A percentile compares a stretch with the other conserved stretches of the same genome.
Conservation (phyloP, 2,797 vertebrate genomes). For the Brachymystax lenok region DNA sequence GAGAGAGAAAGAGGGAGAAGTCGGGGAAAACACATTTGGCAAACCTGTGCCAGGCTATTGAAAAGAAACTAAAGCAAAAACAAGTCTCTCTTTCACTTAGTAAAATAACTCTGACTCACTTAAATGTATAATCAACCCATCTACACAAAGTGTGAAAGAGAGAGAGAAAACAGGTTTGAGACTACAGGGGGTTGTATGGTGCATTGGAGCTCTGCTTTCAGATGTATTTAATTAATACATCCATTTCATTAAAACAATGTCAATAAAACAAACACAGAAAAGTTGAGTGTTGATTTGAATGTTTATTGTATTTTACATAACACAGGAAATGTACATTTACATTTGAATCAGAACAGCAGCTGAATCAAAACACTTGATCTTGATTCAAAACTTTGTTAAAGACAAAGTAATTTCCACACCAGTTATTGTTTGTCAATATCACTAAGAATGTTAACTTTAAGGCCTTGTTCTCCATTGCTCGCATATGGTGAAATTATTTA, state of each 20-base stretch:
- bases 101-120: background rate
- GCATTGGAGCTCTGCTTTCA: background rate
- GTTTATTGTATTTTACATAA: slow-evolving; percentile 6
- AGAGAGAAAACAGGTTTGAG: background rate
- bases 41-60: background rate
- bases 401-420: background rate
- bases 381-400: background rate
- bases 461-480: background rate
- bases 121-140: background rate
- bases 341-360: background rate
- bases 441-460: background rate
- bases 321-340: background rate
- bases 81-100: background rate
- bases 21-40: background rate
- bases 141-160: background rate
- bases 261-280: background rate
- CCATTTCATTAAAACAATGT: background rate
- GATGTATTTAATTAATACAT: background rate
- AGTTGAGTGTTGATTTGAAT: background rate
- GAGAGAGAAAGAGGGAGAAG: background rate
- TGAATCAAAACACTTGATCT: background rate
- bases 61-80: background rate
- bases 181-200: background rate
- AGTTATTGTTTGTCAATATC: background rate
- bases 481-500: background rate